A percentile compares a stretch with the other conserved stretches of the same genome.
Conservation (phyloP, 2,888 invertebrate species). For the Calameuta pallipes region DNA sequence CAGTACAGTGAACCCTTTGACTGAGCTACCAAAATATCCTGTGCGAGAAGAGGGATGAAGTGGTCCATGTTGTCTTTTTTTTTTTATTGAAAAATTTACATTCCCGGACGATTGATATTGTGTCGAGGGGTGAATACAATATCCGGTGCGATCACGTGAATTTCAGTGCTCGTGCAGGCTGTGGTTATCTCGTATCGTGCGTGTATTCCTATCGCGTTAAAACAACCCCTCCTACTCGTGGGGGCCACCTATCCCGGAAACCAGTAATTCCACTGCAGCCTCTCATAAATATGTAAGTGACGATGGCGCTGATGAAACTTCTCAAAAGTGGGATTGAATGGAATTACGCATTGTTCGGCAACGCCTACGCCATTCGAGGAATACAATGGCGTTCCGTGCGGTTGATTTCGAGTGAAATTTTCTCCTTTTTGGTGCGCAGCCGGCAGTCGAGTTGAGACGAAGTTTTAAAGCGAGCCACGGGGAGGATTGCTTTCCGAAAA, state of each 20-base stretch:
- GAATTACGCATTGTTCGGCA: slow-evolving; percentile 20
- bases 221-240: not conserved
- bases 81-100: not conserved
- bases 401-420: not conserved
- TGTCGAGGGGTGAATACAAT: not conserved
- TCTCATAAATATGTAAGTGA: slow-evolving; percentile 18
- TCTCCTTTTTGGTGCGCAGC: not conserved
- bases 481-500: not conserved
- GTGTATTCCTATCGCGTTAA: not conserved
- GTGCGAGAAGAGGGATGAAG: not conserved
- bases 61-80: no score
- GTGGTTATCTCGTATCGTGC: not conserved
- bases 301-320: slow-evolving; percentile 9
- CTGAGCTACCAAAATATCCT: not conserved
- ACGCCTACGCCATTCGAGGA: slow-evolving; percentile 18
- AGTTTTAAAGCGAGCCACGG: not conserved
- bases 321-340: slow-evolving; percentile 19
- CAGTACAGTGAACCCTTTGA: not conserved
- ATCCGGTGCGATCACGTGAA: not conserved
- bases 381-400: slow-evolving; percentile 12
- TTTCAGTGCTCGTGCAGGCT: not conserved
- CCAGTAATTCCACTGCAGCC: slow-evolving; percentile 15
- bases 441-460: not conserved
- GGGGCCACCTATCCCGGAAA: slow-evolving; percentile 2
- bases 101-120: not conserved